These are phyloP conservation scores for Pantherophis vulpinus DNA, from an alignment of 2,797 vertebrate genomes.

Conservation along the genomic window DNA sequence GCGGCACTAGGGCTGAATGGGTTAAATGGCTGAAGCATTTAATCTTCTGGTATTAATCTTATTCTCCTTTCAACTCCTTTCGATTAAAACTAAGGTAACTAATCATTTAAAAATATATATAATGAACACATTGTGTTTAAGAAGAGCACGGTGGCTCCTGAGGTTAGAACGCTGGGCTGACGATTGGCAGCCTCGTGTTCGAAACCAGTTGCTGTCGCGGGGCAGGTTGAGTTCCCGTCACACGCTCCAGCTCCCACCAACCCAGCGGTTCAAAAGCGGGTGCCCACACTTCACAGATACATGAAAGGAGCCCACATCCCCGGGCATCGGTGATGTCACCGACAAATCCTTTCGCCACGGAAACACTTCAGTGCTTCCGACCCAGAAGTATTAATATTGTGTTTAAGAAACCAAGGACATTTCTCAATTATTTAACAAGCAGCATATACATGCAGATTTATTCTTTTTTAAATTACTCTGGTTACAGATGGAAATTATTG, in stretches of 20 bases:
- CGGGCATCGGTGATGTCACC: background rate
- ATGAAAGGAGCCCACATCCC: background rate
- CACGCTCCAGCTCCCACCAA: background rate
- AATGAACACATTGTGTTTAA: background rate
- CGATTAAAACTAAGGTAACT: background rate
- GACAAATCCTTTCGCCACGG: fast-evolving
- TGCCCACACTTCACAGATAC: background rate
- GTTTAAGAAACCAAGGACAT: background rate
- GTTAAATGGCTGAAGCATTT: background rate
- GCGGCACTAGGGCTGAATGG: no score
- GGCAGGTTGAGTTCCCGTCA: background rate
- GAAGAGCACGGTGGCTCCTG: background rate
- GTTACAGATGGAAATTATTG: background rate
- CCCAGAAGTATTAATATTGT: background rate
- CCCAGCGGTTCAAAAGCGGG: background rate
- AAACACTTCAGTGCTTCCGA: background rate
- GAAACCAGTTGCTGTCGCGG: background rate
- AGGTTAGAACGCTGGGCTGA: background rate
- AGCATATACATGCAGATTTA: background rate
- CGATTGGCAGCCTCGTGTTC: background rate
- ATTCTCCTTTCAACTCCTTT: background rate
- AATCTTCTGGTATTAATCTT: background rate
- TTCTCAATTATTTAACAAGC: background rate
- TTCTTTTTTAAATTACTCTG: background rate
- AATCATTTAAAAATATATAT: background rate